Base-by-base conservation (phyloP, 2,888 invertebrate species). In the Thymelicus acteon region DNA sequence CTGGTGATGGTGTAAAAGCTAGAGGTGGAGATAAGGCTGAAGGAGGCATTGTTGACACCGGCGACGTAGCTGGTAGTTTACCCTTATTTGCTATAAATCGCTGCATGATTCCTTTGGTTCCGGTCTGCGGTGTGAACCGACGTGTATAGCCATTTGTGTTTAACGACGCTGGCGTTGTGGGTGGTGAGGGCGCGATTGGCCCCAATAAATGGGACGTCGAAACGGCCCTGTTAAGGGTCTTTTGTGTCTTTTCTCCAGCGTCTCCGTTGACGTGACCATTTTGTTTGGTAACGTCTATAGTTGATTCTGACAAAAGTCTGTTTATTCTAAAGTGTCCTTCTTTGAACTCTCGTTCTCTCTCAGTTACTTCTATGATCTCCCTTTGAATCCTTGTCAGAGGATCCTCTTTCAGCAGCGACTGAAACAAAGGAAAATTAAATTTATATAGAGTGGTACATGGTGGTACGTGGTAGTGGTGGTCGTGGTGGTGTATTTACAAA, bases 331-430 rank as follows among this genome's bases (percentile, higher is more conserved):
- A 93, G 80, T 92, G 94, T 24, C 95, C 95, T 79, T 95, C 95
- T 77, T 95, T 94, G 78, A 98, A 95, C 83, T 97, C 97, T 82
- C 96, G 95, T 89, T 98, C 98, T 76, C 98, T 95, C 82, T 97
- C 96, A 67, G 96, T 96, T 73, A 97, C 97, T 91, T 97, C 97
- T 81, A 96, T 96, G 80, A 98, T 98, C 95, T 98, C 98, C 83
- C 96, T 95, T 91, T 98, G 98, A 86, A 98, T 97, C 86, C 97
- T 95, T 82, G 95, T 95, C 81, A 97, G 93, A 75, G 97, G 97
- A 90, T 96, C 96, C 85, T 96, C 95, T 88, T 95, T 95, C 87
- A 95, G 89, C 82, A 94, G 86, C 77, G 92, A 88, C 94, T 95
- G 91, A 62, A 91, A 92, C 82, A 79, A 83, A 79, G 63, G 15